Percentiles rank a stretch among this genome's conserved stretches.
Evolutionary conservation across 37 sponge, comb jelly and placozoan species (phyloP).

Genomic region (Crambe crambe): DNA sequence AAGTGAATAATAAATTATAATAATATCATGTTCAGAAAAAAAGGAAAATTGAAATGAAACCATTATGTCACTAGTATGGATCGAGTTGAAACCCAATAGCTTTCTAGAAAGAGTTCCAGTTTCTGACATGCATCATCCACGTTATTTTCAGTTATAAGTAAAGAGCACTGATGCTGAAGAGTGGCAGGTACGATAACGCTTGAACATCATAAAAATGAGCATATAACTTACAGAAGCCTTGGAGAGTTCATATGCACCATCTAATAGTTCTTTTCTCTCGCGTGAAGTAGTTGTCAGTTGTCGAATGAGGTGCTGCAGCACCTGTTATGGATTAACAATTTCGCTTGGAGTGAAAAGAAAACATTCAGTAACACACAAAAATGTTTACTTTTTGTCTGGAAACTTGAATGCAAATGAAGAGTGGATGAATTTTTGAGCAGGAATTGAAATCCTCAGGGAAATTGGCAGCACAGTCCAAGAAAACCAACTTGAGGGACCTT

Average conservation of each 20-base stretch:
- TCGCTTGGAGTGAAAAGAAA: too few relatives aligned
- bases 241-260: conserved; percentile 18
- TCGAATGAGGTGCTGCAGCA: conserved; percentile 31
- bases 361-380: not conserved
- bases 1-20: too few relatives aligned
- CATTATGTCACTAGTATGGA: conserved; percentile 21
- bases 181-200: not conserved
- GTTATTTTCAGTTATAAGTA: conserved; percentile 49
- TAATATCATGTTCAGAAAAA: not conserved
- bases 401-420: conserved; percentile 43
- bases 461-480: conserved; percentile 54
- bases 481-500: conserved; percentile 24
- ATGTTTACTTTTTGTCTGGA: conserved; percentile 25
- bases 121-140: conserved; percentile 58
- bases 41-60: not conserved
- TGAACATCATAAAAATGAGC: not conserved
- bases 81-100: conserved; percentile 62
- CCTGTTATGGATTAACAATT: conserved; percentile 17
- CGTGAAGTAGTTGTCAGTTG: conserved; percentile 21
- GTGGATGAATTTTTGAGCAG: conserved; percentile 36
- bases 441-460: conserved; percentile 30
- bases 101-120: conserved; percentile 65
- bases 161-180: conserved; percentile 32
- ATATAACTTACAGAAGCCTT: conserved; percentile 7
- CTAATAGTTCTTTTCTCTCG: conserved; percentile 20